Base-by-base conservation (phyloP, 2,113 vertebrate genomes). In the Xyliphius kryptos region DNA sequence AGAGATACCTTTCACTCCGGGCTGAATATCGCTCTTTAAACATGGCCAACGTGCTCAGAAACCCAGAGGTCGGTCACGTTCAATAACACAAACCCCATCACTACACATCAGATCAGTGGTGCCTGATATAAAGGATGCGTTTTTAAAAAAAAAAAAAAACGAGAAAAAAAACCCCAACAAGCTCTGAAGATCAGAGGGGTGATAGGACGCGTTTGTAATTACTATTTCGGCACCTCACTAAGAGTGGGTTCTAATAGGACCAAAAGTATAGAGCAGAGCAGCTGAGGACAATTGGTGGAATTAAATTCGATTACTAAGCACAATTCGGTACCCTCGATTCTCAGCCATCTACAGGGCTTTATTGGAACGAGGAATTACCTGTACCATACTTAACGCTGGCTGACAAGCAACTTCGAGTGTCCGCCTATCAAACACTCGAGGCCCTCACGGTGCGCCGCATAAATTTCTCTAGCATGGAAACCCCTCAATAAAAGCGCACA, bases 1-100 rank as follows among this genome's bases (percentile, higher is more conserved):
- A 81, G 70, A 78, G 82, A 85, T 84, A 83, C 78, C 80, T 77
- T 72, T 83, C 73, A 67, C 79, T 76, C 76, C 71, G 70, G 79
- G 70, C 74, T 80, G 75, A 61, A 69, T 77, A 82, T 82, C 79
- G 59, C 54, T 54, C 51, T 53, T 63, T 66, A 69, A 67, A 81
- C 69, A 74, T 63, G 70, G 67, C 46, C 62, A 76, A 55, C 54
- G 68, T 48, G 55, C 48, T 56, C 50, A 53, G 52, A 74, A 71
- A 66, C 63, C 71, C 68, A 75, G 63, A 70, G 69, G 72, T 60
- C 61, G 61, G 64, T 67, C 62, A 40, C 62, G 68, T 59, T 67
- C 67, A 58, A 66, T 56, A n/a, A 58, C 59, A 69, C 52, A 68
- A 67, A 56, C 65, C 47, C 56, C 48, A 62, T 53, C 59, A 63